A percentile compares a stretch with the other conserved stretches of the same genome.
These are phyloP conservation scores for Boloria selene DNA, from an alignment of 2,888 invertebrate genomes.

Conservation along the genomic window DNA sequence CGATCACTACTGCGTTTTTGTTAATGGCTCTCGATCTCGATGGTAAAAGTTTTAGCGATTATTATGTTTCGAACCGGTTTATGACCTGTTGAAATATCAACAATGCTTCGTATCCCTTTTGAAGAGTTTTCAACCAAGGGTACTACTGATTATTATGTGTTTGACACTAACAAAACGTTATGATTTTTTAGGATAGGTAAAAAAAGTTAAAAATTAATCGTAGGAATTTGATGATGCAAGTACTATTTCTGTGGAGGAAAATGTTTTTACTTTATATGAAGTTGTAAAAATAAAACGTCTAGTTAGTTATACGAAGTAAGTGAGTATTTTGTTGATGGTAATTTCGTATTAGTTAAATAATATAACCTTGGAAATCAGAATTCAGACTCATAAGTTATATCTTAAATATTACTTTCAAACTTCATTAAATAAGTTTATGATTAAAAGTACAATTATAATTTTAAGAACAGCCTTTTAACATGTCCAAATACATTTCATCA, in stretches of 20 bases:
- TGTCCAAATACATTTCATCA: not conserved
- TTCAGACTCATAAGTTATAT: no score
- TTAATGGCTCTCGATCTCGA: conserved; percentile 60
- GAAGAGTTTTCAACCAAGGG: conserved; percentile 28
- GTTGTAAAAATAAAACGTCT: no score
- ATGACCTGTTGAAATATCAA: conserved; percentile 39
- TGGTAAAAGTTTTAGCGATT: conserved; percentile 43
- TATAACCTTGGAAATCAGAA: not conserved
- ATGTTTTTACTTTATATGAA: no score
- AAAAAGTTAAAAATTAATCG: not conserved
- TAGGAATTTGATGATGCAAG: not conserved
- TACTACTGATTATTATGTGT: conserved; percentile 19
- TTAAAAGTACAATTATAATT: not conserved
- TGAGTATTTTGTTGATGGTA: no score
- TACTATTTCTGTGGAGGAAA: not conserved
- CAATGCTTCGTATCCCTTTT: conserved; percentile 37
- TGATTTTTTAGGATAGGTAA: not conserved
- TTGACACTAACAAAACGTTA: conserved; percentile 22
- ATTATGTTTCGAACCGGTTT: conserved; percentile 35
- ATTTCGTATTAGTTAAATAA: not conserved
- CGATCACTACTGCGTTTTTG: conserved; percentile 68
- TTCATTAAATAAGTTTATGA: no score
- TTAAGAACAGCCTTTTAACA: not conserved
- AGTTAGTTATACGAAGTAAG: no score
- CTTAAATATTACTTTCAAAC: no score